Base-by-base conservation (phyloP, 1,140 invertebrate genomes). In the Archivesica marissinica region DNA sequence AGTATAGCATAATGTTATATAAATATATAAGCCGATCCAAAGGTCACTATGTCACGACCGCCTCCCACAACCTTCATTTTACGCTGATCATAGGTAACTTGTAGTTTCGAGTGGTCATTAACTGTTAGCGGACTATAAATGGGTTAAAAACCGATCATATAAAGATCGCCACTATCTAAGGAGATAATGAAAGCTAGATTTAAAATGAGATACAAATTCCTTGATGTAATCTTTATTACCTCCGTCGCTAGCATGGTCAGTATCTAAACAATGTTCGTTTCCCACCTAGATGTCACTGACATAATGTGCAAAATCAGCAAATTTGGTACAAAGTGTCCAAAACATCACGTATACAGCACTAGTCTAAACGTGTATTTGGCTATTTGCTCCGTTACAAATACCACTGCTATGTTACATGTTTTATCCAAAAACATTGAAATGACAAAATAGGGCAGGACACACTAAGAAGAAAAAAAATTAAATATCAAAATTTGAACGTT, bases 121-220 rank as follows among this genome's bases (percentile, higher is more conserved):
- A 30, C 30, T 25, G 20, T 35, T 35, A 64, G 25, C 61, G 25
- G 25, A n/a, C n/a, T n/a, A 23, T 44, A 64, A 79, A 66, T 47
- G 38, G 38, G 50, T 64, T 79, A 59, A 66, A 52, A 50, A 66
- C 17, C 38, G 77, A 79, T 79, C 41, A 44, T 68, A 79, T 79
- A 44, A 68, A 79, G 56, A 64, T 64, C 23, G 30, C 7, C 35
- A 28, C 35, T 79, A 76, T 76, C 74, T 33, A 54, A 20, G 52
- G 23, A 41, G 41, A 66, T 79, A 79, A 79, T 79, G 59, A 79
- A 66, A 50, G 44, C 39, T 50, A 79, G 39, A 11, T 66, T 66
- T 66, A 79, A 79, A 66, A 50, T 39, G 56, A 79, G 77, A 66
- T 78, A 78, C 61, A 79, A 79, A 47, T 64, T 66, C 61, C 52